phyloP scores from a whole-genome alignment of 1,140 invertebrate genomes.

The Triops longicaudatus region DNA sequence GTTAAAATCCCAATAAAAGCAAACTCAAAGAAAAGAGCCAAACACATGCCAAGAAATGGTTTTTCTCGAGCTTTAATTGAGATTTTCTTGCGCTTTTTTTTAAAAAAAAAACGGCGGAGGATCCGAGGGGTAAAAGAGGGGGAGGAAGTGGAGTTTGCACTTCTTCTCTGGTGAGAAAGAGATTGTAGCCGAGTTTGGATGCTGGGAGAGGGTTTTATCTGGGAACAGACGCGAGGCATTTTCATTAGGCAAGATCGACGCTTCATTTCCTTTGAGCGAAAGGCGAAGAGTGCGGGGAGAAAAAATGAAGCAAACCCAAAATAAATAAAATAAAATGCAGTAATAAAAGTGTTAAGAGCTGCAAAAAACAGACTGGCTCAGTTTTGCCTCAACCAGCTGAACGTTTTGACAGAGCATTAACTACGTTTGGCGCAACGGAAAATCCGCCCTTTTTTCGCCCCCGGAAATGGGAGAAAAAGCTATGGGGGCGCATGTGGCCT shows the following conservation, averaged over 20 bases:
- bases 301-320: no score
- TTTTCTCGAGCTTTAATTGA: neutral
- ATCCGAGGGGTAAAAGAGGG: neutral
- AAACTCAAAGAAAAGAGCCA: neutral
- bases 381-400: no score
- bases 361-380: no score
- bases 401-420: no score
- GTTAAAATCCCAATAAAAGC: neutral
- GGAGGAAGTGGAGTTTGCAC: neutral
- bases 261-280: neutral
- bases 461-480: no score
- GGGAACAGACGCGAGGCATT: neutral
- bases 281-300: neutral
- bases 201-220: neutral
- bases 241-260: constrained; percentile 11
- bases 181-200: neutral
- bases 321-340: neutral
- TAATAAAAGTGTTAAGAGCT: neutral
- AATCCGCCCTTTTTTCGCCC: no score
- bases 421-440: no score
- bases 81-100: neutral
- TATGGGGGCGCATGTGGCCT: no score
- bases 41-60: neutral
- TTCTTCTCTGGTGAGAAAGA: neutral
- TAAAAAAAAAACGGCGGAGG: neutral